phyloP scores from a whole-genome alignment of 2,113 vertebrate species.

The Psittacula cyanocephala region DNA sequence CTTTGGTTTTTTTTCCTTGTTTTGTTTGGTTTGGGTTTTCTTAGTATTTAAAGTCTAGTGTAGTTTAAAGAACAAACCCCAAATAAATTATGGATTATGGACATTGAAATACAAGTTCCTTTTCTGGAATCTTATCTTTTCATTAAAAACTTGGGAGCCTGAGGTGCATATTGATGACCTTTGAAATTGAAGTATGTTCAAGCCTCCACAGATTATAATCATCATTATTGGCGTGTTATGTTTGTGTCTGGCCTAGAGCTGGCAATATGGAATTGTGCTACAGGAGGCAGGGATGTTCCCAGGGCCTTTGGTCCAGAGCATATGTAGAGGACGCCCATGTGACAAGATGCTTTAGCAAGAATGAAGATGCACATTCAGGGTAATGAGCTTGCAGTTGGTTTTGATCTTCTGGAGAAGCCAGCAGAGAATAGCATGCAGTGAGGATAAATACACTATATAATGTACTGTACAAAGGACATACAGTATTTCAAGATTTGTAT shows the following conservation, averaged over 20 bases:
- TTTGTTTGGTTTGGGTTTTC: background rate
- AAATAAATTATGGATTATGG: background rate
- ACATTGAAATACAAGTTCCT: background rate
- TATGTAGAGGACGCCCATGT: background rate
- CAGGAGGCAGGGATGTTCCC: background rate
- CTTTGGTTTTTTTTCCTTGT: background rate
- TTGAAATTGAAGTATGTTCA: background rate
- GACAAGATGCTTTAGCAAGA: background rate
- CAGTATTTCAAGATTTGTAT: background rate
- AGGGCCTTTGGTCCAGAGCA: background rate
- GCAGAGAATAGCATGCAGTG: background rate
- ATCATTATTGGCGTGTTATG: background rate
- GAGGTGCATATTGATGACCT: background rate
- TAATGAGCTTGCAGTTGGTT: background rate
- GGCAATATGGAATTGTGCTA: background rate
- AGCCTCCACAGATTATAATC: background rate
- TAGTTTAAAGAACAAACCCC: background rate
- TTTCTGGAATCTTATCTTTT: background rate
- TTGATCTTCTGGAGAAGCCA: background rate
- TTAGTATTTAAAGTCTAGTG: background rate
- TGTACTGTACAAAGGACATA: background rate
- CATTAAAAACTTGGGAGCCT: background rate
- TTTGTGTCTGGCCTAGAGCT: background rate
- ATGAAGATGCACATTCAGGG: background rate
- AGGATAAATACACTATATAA: background rate